Evolutionary conservation across 1,140 invertebrate genomes (phyloP).

Genomic region (Artemia franciscana): DNA sequence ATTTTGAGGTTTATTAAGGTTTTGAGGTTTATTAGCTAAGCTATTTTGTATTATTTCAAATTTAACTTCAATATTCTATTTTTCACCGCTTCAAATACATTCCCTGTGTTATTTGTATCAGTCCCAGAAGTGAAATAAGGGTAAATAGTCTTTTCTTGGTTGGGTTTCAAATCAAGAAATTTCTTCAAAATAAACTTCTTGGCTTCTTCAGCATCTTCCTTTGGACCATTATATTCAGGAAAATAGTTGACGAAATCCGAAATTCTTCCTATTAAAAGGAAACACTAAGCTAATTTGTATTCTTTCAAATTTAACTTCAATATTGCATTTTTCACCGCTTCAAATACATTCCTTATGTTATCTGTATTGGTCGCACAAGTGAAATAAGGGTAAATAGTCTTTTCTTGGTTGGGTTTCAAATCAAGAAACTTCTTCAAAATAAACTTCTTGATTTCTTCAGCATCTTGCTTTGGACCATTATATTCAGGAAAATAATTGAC

Average conservation of each 20-base stretch:
- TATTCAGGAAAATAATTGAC: slow-evolving; percentile 39
- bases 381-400: slow-evolving; percentile 73
- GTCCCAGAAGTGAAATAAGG: slow-evolving; percentile 99
- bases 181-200: slow-evolving; percentile 99
- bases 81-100: no score
- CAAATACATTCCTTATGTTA: no score
- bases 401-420: slow-evolving; percentile 53
- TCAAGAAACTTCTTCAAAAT: slow-evolving; percentile 99
- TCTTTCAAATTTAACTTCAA: no score
- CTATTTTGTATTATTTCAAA: no score
- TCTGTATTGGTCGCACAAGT: slow-evolving; percentile 99
- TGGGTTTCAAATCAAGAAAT: slow-evolving; percentile 99
- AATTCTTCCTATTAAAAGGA: no score
- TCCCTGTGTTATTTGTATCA: no score
- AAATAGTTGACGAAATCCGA: slow-evolving; percentile 38
- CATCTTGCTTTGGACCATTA: slow-evolving; percentile 60
- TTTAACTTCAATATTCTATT: no score
- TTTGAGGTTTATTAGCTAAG: no score
- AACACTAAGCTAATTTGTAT: no score
- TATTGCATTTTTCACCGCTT: no score
- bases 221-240: slow-evolving; percentile 38
- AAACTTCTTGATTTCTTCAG: slow-evolving; percentile 93
- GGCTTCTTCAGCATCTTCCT: slow-evolving; percentile 91
- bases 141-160: slow-evolving; percentile 99
- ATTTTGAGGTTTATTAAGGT: no score